phyloP scores from a whole-genome alignment of 1,140 invertebrate species.

The Cecropterus lyciades region DNA sequence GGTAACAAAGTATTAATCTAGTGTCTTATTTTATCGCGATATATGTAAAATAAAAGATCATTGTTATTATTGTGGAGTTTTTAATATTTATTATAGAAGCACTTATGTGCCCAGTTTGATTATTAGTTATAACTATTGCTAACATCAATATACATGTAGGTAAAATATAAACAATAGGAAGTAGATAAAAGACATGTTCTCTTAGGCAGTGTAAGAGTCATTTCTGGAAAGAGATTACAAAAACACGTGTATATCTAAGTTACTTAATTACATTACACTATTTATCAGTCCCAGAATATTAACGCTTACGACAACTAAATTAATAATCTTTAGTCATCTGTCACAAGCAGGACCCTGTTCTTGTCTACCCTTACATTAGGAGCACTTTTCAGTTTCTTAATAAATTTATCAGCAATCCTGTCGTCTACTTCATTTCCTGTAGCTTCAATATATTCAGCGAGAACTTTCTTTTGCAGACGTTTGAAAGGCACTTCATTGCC shows the following conservation, averaged over 20 bases:
- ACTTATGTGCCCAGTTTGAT: no score
- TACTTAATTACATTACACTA: constrained; percentile 25
- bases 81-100: no score
- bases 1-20: no score
- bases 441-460: constrained; percentile 69
- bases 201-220: constrained; percentile 4
- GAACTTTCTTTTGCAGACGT: constrained; percentile 75
- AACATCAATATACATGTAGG: no score
- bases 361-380: constrained; percentile 78
- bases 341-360: constrained; percentile 66
- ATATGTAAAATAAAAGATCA: no score
- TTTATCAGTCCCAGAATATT: constrained; percentile 23
- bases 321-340: constrained; percentile 19
- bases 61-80: no score
- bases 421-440: constrained; percentile 76
- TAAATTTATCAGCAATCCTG: constrained; percentile 80
- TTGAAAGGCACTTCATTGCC: constrained; percentile 76
- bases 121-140: no score
- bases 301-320: constrained; percentile 13
- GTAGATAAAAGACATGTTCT: not conserved
- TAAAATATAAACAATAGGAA: not conserved
- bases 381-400: constrained; percentile 77
- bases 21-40: no score
- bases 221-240: constrained; percentile 15
- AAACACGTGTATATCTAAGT: constrained; percentile 18